Evolutionary conservation across 2,113 vertebrate species (phyloP), one percentile per base, ranked within the genome.

Genomic region (Zosterops lateralis): DNA sequence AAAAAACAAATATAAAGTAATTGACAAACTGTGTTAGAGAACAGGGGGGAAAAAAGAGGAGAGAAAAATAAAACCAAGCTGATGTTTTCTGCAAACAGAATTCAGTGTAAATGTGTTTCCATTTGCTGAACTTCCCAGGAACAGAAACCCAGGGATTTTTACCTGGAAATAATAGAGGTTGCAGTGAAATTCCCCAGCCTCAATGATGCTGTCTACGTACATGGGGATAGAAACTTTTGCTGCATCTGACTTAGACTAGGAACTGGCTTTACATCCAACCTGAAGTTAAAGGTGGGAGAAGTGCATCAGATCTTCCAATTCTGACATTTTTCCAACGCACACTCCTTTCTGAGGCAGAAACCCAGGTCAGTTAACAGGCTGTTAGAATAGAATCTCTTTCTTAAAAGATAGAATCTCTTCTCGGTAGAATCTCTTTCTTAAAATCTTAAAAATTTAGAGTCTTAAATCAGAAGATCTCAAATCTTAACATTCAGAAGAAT

Each of bases 151-250:
- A 32, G 40, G 13, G 60, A 48, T 54, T 92, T 91, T 79, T 71
- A 68, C 25, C 29, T n/a, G 44, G 28, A 70, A 61, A 21, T 19
- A 73, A 87, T 18, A 73, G 4, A 77, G 65, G 40, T 68, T 10
- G 10, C 32, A 83, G 29, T 48, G 17, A 15, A 84, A 75, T 48
- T 75, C 62, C 56, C 64, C 70, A 75, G 42, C 26, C 50, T 53
- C 21, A 74, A 54, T 28, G 12, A 45, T 2, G 20, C 54, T 60
- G 13, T 45, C 53, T 64, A 2, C 0, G 0, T 14, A 7, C 7
- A 48, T 10, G 7, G 77, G 19, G 18, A 64, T 1, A 54, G 32
- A 83, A 88, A 14, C 7, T 65, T 45, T n/a, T 34, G 7, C 12
- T 77, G 67, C 14, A 51, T 31, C 50, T 70, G 40, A 70, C 38